Evolutionary conservation across 1,140 invertebrate species (phyloP), one percentile per base, ranked within the genome.

Genomic region (Choristoneura fumiferana): DNA sequence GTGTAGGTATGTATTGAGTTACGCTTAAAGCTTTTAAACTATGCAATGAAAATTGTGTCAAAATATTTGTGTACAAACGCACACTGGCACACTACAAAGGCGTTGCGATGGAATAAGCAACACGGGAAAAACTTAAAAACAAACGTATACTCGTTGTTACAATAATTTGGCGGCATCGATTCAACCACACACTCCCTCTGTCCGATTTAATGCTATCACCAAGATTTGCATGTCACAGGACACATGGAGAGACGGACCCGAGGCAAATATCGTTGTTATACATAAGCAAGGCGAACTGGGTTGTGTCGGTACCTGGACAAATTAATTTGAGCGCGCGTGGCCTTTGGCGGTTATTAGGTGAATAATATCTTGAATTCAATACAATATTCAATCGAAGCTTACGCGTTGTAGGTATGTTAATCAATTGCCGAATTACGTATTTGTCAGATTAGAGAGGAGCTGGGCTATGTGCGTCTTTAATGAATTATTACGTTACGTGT

Each of bases 151-250:
- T 29, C 43, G 17, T 78, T 71, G 76, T 84, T 86, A 86, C 83
- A 83, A 71, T 73, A 73, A 80, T 76, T 78, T 74, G 69, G 58
- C 62, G 57, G 65, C 70, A 73, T 78, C 72, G 72, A 73, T 59
- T 73, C 63, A 59, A 63, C 57, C 66, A 63, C 74, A 70, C 70
- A 76, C 66, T 78, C 72, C 62, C 69, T 73, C 63, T 76, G 71
- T 66, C 66, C 67, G 80, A 81, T 84, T 83, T 86, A 87, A 87
- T 81, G 74, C 73, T 73, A 86, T 87, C 77, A 84, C 65, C 73
- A 78, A 84, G 77, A 87, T 87, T 87, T 87, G 82, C 84, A 87
- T 83, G 81, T 81, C 79, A 85, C 71, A 86, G 82, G 72, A 73
- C 63, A 62, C 69, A 75, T 69, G 73, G 67, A 67, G 71, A 49